Evolutionary conservation across 2,888 invertebrate species (phyloP).

Genomic region (Drosophila paranaensis): DNA sequence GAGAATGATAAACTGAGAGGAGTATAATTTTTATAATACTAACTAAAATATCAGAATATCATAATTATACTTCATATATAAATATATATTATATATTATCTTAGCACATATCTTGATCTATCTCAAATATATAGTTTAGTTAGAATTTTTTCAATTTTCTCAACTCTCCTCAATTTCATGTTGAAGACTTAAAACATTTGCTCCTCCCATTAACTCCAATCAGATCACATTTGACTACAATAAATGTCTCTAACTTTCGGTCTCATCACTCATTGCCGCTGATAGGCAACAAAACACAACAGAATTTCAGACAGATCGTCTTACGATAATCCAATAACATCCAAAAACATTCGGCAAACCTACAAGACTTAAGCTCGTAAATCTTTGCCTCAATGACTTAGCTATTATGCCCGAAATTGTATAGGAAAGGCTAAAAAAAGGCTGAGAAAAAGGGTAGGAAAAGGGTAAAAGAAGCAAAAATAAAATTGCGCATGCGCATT

Average conservation of each 20-base stretch:
- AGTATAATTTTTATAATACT: no score
- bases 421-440: background rate
- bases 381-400: slow-evolving; percentile 16
- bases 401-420: slow-evolving; percentile 11
- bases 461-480: slow-evolving; percentile 2
- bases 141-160: background rate
- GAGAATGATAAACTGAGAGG: no score
- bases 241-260: background rate
- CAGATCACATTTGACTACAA: background rate
- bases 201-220: background rate
- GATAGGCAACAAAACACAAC: background rate
- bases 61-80: no score
- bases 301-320: slow-evolving; percentile 6
- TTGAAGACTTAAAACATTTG: background rate
- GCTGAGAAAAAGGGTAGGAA: background rate
- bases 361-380: background rate
- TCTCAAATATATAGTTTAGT: background rate
- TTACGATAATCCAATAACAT: background rate
- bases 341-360: background rate
- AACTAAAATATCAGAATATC: no score
- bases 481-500: slow-evolving; percentile 34
- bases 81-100: background rate
- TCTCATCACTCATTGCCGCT: background rate
- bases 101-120: background rate
- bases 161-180: background rate